Base-by-base conservation (phyloP, 2,888 invertebrate species). In the Saturnia japonica region DNA sequence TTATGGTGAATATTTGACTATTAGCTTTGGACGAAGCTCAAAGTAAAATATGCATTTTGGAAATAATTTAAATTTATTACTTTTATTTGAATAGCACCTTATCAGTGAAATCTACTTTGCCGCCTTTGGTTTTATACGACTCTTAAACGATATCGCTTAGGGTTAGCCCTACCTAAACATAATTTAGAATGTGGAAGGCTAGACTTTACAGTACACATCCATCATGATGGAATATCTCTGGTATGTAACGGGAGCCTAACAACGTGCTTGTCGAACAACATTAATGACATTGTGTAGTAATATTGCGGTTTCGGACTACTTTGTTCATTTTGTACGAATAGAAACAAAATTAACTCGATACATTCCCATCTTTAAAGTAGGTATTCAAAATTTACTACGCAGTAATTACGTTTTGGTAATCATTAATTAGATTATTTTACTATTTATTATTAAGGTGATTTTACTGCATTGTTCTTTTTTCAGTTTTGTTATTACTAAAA, bases 271-370 rank as follows among this genome's bases (percentile, higher is more conserved):
- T 76, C 73, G 64, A 71, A 78, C 75, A 76, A 76, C 75, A 77
- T 77, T 75, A 79, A 75, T 74, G 72, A 74, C 77, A 77, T 77
- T 79, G 78, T 79, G 69, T 72, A 74, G n/a, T 40, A 64, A n/a
- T 34, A 64, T 16, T 40, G 8, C 40, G 64, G 16, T 64, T 64
- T n/a, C 64, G 16, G 64, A 40, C 40, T 40, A 64, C 22, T 40
- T 19, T n/a, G 34, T 40, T 64, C 34, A 64, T 40, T 64, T 64
- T 8, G 40, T n/a, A 64, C 8, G 64, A 11, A 64, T 64, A 40
- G 16, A 64, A 64, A 64, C 40, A n/a, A 64, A 40, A 40, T 28
- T 40, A 40, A 64, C 2, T n/a, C n/a, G 9, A 64, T 40, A 9
- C 8, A 19, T 9, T n/a, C 40, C 14, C 25, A 14, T 57, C 25